Conservation (phyloP, 1,140 invertebrate species). For the Telenomus remus region DNA sequence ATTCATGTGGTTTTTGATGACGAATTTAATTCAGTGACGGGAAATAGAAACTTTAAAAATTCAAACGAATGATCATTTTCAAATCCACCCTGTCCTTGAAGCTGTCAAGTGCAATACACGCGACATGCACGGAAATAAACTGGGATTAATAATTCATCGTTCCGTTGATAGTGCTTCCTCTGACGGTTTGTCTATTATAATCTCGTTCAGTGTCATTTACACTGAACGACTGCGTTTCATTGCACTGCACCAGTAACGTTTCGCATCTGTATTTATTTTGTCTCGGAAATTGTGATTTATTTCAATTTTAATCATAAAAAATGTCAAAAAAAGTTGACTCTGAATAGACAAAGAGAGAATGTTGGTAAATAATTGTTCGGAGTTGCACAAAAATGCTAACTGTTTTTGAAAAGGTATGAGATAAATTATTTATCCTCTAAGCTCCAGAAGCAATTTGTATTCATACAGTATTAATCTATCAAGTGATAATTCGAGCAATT, state of each 20-base stretch:
- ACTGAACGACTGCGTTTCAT: conserved; percentile 15
- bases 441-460: neutral
- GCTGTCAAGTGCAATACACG: conserved; percentile 40
- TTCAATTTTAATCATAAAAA: too few relatives aligned
- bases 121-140: conserved; percentile 27
- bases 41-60: conserved; percentile 17
- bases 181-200: conserved; percentile 35
- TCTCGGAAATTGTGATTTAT: neutral
- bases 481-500: conserved; percentile 4
- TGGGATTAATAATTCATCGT: conserved; percentile 41
- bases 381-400: too few relatives aligned
- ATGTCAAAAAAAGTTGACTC: too few relatives aligned
- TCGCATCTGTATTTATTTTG: neutral
- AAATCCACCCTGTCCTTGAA: conserved; percentile 31
- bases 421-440: neutral
- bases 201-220: conserved; percentile 35
- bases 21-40: neutral
- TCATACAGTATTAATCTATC: neutral
- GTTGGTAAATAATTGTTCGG: too few relatives aligned
- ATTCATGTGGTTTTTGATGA: too few relatives aligned
- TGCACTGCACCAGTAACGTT: conserved; percentile 8
- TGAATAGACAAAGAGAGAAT: too few relatives aligned
- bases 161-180: conserved; percentile 34
- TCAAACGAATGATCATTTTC: conserved; percentile 38
- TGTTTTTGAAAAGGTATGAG: neutral